phyloP scores from a whole-genome alignment of 92 coral and sea anemone species.

The Montipora capitata region DNA sequence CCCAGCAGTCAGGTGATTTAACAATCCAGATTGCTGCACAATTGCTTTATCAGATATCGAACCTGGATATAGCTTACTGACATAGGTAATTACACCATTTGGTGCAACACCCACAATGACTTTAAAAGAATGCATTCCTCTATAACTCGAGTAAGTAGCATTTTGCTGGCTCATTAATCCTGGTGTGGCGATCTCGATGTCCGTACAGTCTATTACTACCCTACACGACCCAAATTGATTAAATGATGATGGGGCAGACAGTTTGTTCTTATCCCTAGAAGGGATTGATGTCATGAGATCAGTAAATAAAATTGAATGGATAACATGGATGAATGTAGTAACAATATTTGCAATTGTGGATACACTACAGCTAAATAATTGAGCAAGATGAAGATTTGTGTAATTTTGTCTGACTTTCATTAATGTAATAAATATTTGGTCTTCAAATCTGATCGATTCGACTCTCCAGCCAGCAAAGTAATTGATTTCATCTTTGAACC shows the following conservation, averaged over 20 bases:
- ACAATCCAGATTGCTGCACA: no score
- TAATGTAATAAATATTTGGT: conserved; percentile 70
- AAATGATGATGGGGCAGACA: conserved; percentile 64
- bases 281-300: conserved; percentile 57
- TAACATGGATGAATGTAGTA: conserved; percentile 30
- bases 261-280: conserved; percentile 63
- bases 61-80: conserved; percentile 75
- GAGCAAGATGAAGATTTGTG: conserved; percentile 71
- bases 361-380: conserved; percentile 53
- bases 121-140: conserved; percentile 69
- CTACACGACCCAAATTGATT: conserved; percentile 63
- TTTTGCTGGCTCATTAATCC: conserved; percentile 61
- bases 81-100: conserved; percentile 76
- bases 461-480: conserved; percentile 76
- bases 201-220: conserved; percentile 79
- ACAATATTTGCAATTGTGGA: conserved; percentile 49
- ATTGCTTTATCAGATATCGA: no score
- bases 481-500: conserved; percentile 41
- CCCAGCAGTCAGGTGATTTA: no score
- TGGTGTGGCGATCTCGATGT: conserved; percentile 66
- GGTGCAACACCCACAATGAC: conserved; percentile 81
- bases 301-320: conserved; percentile 41
- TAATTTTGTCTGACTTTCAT: conserved; percentile 69
- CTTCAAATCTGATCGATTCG: conserved; percentile 54
- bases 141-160: conserved; percentile 68